Evolutionary conservation across 2,797 vertebrate genomes (phyloP), one percentile per base, ranked within the genome.

Genomic region (Aphelocoma californica): DNA sequence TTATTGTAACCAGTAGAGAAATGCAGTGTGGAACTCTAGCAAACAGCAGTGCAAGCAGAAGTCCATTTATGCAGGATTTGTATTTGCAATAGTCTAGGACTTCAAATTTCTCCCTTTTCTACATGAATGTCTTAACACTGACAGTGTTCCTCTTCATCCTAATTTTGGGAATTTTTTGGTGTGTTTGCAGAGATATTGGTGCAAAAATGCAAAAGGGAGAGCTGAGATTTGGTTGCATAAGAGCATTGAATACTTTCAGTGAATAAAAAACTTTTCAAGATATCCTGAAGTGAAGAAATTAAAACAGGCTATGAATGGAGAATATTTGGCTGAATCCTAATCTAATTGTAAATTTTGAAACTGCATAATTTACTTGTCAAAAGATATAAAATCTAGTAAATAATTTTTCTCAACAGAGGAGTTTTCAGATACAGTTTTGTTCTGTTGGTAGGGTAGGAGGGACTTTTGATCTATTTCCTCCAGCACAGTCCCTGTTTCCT

Each of bases 341-440:
- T 88, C 88, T 73, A 91, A 79, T 7, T 73, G 56, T 73, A 84
- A 53, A 62, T 81, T 93, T 92, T 74, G 80, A 78, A 93, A 83
- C 38, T 20, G 36, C 17, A 18, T 90, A 54, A 79, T 88, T 71
- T 87, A 61, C 88, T 73, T 90, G 44, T 81, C 62, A 64, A 70
- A 86, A 90, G 24, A 51, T 60, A 45, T 11, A 70, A 93, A 53
- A 70, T 57, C 40, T 44, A 60, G 29, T 60, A 45, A 84, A 90
- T 80, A 0, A 21, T 62, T 93, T 94, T 93, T 75, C 47, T 56
- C n/a, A 66, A 4, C 19, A 67, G 78, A 82, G 56, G 18, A 44
- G 28, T 66, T 89, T 66, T 92, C 62, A 85, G 62, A 42, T 28
- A 25, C 0, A 4, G 34, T 82, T 87, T 90, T 74, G 16, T 91